Conservation (phyloP, 2,888 invertebrate species). For the Laspeyria flexula region DNA sequence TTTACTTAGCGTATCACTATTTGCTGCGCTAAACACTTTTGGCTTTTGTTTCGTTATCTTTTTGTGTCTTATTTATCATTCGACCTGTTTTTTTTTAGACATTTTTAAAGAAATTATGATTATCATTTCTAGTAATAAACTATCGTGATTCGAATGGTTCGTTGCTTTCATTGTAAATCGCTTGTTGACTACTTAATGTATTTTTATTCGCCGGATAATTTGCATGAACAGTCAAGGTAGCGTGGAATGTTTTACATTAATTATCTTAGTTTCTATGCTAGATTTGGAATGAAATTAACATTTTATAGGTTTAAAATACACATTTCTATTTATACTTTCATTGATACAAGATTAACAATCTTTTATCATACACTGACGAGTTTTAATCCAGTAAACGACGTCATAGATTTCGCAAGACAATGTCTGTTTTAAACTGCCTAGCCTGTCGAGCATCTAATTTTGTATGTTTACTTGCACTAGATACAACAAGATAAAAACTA, state of each 20-base stretch:
- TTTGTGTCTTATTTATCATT: neutral
- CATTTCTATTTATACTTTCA: too few relatives aligned
- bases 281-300: neutral
- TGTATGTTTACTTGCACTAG: constrained; percentile 20
- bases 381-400: neutral
- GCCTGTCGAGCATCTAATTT: constrained; percentile 16
- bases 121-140: too few relatives aligned
- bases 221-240: constrained; percentile 29
- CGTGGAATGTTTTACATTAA: constrained; percentile 15
- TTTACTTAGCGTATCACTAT: constrained; percentile 29
- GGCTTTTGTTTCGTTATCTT: constrained; percentile 5
- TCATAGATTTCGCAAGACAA: constrained; percentile 16
- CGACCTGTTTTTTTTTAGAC: too few relatives aligned
- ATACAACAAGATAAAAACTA: constrained; percentile 24
- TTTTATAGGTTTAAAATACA: too few relatives aligned
- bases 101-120: too few relatives aligned
- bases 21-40: constrained; percentile 7
- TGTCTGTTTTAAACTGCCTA: constrained; percentile 20
- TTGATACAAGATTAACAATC: too few relatives aligned
- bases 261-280: constrained; percentile 14
- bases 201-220: constrained; percentile 12
- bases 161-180: constrained; percentile 1
- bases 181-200: constrained; percentile 5
- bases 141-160: constrained; percentile 2
- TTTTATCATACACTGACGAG: neutral